phyloP scores from a whole-genome alignment of 2,797 vertebrate species.

The Manis javanica region DNA sequence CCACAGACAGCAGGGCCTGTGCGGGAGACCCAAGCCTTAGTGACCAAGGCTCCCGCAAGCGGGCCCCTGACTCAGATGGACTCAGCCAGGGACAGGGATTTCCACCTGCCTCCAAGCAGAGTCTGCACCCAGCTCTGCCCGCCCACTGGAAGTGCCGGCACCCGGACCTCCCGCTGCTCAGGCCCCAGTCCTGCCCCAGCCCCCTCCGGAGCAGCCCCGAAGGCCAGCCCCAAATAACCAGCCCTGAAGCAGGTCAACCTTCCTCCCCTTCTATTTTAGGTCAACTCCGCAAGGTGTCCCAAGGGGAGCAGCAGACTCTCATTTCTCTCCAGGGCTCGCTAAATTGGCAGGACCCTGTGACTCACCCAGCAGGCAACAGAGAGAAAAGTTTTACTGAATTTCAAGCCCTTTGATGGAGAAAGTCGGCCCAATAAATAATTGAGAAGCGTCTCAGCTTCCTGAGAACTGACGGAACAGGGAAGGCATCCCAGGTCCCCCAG shows the following conservation, averaged over 20 bases:
- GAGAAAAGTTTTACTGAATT: not conserved
- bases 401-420: conserved; percentile 44
- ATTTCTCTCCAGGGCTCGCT: conserved; percentile 6
- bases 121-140: not conserved
- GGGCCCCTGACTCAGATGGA: not conserved
- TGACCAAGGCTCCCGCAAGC: not conserved
- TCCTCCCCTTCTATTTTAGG: conserved; percentile 12
- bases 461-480: not conserved
- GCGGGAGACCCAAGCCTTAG: not conserved
- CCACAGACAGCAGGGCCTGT: too few species aligned
- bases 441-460: not conserved
- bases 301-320: not conserved
- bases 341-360: not conserved
- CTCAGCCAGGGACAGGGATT: not conserved
- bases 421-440: conserved; percentile 25
- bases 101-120: not conserved
- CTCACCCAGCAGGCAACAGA: not conserved
- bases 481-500: not conserved
- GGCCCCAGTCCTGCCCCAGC: not conserved
- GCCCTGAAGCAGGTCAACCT: conserved; percentile 6
- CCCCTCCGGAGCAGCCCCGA: not conserved
- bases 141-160: not conserved
- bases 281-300: not conserved
- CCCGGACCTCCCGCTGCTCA: not conserved
- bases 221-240: not conserved